Evolutionary conservation across 64 coral and sea anemone genomes (phyloP), one percentile per base, ranked within the genome.

Genomic region (Exaiptasia diaphana): DNA sequence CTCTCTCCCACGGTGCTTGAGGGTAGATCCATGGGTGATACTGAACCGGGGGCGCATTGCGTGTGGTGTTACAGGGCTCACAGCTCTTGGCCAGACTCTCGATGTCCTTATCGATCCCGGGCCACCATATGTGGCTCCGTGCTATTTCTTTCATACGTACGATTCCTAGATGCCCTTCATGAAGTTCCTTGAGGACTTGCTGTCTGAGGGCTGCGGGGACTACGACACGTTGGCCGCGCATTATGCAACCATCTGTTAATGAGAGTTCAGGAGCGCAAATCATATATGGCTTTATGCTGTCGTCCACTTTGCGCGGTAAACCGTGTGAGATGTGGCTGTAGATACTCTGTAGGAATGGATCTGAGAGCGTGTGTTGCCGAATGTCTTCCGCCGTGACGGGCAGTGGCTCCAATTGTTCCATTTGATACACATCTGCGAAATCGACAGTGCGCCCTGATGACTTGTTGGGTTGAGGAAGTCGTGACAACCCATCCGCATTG

Each of bases 11-110:
- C 4, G 85, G 74, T 13, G 14, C 1, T 24, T 34, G 50, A n/a
- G 85, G 85, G 74, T 64, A 88, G 28, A 40, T 26, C 85, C 75
- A 88, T 0, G 85, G 85, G 11, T 88, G 58, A 36, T 64, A 11
- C 15, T 42, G 25, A 32, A 64, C 62, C 53, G 39, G 26, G 13
- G 85, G 74, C n/a, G 85, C n/a, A 36, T 49, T 67, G 25, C 53
- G 74, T 12, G 34, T 30, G 31, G n/a, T 50, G 45, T 85, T 68
- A 63, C 82, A 85, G 2, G 11, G 18, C 46, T 41, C 68, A 75
- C 69, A 85, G 35, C 31, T 41, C 22, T n/a, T 9, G 17, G 43
- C 82, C 33, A 79, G 13, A 5, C 27, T 23, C 24, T 79, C 54
- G 10, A 79, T 79, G 30, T 62, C 53, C 5, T 33, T 41, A 20